phyloP scores from a whole-genome alignment of 1,140 invertebrate species.

The Micrasema minimum region DNA sequence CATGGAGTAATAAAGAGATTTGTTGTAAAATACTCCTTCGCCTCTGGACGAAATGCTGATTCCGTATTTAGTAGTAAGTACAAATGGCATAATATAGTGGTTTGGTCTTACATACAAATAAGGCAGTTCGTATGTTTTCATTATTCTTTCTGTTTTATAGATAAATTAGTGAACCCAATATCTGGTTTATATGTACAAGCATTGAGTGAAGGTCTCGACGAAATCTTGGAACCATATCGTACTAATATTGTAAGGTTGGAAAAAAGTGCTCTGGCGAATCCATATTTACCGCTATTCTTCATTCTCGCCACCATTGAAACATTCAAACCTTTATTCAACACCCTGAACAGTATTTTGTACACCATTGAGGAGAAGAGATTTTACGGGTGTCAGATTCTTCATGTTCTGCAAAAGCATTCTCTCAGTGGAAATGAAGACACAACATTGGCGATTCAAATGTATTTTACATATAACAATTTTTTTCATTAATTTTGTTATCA shows the following conservation, averaged over 20 bases:
- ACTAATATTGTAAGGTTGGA: constrained; percentile 61
- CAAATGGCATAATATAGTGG: not conserved
- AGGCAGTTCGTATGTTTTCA: not conserved
- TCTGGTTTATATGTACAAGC: constrained; percentile 62
- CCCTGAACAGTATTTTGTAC: constrained; percentile 60
- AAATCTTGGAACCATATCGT: constrained; percentile 61
- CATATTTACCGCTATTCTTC: constrained; percentile 61
- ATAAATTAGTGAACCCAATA: constrained; percentile 25
- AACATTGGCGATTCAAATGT: constrained; percentile 60
- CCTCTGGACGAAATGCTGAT: constrained; percentile 20
- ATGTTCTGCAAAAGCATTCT: constrained; percentile 62
- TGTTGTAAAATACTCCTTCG: constrained; percentile 47
- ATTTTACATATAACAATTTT: too few species aligned
- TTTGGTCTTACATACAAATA: too few species aligned
- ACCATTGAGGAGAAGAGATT: constrained; percentile 62
- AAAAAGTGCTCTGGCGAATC: constrained; percentile 59
- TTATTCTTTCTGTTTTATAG: constrained; percentile 14
- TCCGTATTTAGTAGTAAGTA: constrained; percentile 31
- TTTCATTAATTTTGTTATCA: too few species aligned
- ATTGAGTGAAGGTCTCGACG: constrained; percentile 62
- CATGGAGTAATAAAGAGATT: constrained; percentile 44
- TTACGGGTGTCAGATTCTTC: constrained; percentile 63
- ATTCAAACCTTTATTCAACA: constrained; percentile 61
- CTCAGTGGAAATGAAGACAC: constrained; percentile 63
- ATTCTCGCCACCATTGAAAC: constrained; percentile 63